These are phyloP conservation scores for Darevskia nairensis DNA, from an alignment of 2,797 vertebrate species.

Conservation along the genomic window DNA sequence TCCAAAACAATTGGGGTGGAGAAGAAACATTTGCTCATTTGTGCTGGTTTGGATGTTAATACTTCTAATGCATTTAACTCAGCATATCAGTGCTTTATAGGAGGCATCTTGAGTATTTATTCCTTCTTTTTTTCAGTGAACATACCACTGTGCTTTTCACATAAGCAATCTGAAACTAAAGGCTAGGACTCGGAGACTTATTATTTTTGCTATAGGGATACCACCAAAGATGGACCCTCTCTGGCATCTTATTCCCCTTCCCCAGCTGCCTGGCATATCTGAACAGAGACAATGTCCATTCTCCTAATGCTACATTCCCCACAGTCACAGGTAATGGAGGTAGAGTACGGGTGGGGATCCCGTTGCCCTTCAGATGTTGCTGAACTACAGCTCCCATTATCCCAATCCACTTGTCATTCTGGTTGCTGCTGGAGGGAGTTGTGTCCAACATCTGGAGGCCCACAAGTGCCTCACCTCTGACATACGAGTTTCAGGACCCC, in stretches of 20 bases:
- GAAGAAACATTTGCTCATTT: conserved; percentile 3
- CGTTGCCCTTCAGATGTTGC: too few species aligned
- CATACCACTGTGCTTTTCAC: conserved; percentile 11
- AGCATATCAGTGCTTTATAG: not conserved
- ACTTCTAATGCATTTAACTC: not conserved
- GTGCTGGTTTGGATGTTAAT: not conserved
- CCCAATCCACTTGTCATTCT: too few species aligned
- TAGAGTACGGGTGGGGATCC: too few species aligned
- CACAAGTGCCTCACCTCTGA: too few species aligned
- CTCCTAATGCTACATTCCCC: too few species aligned
- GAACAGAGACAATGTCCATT: not conserved
- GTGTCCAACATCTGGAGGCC: too few species aligned
- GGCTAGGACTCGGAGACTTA: not conserved
- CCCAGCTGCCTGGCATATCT: not conserved
- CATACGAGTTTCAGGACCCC: not conserved
- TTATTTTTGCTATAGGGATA: not conserved
- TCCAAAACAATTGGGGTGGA: conserved; percentile 40
- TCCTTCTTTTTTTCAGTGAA: not conserved
- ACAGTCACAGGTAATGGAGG: too few species aligned
- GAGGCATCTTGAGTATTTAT: not conserved
- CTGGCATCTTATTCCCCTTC: not conserved
- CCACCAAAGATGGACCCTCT: not conserved
- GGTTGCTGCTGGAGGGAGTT: too few species aligned
- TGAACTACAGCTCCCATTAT: too few species aligned
- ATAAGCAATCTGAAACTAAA: not conserved